Conservation (phyloP, 2,888 invertebrate genomes). For the Lochmaea crataegi region DNA sequence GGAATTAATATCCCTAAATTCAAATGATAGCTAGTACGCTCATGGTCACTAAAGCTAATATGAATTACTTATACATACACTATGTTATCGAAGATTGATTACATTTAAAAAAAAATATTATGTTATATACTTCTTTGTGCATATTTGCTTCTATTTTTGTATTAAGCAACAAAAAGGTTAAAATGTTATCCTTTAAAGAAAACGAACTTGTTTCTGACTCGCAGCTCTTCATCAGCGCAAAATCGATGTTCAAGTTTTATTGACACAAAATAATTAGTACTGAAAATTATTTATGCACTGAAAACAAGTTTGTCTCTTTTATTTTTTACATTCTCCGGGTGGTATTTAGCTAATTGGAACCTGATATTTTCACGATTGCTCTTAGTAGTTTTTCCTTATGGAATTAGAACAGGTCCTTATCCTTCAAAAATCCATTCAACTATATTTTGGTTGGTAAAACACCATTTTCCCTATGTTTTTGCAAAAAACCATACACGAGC, state of each 20-base stretch:
- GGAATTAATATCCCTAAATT: not conserved
- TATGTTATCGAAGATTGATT: conserved; percentile 6
- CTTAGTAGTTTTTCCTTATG: too few relatives aligned
- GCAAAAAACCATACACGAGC: too few relatives aligned
- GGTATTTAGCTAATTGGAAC: too few relatives aligned
- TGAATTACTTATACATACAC: not conserved
- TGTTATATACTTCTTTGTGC: not conserved
- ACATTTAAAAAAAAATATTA: not conserved
- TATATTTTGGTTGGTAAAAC: too few relatives aligned
- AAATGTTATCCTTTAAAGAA: conserved; percentile 1
- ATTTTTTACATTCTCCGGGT: too few relatives aligned
- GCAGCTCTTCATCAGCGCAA: conserved; percentile 1
- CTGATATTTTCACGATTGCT: too few relatives aligned
- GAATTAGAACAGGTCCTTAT: too few relatives aligned
- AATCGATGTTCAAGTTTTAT: not conserved
- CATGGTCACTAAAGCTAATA: not conserved
- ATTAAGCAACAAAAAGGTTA: not conserved
- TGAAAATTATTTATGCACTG: too few relatives aligned
- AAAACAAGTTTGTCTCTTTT: too few relatives aligned
- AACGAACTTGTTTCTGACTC: not conserved
- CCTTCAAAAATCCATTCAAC: too few relatives aligned
- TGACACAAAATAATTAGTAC: too few relatives aligned
- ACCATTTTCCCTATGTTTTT: too few relatives aligned
- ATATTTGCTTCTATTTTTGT: not conserved
- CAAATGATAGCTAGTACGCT: not conserved